These are phyloP conservation scores for Pterocles burchelli DNA, from an alignment of 2,113 vertebrate species.

Conservation along the genomic window DNA sequence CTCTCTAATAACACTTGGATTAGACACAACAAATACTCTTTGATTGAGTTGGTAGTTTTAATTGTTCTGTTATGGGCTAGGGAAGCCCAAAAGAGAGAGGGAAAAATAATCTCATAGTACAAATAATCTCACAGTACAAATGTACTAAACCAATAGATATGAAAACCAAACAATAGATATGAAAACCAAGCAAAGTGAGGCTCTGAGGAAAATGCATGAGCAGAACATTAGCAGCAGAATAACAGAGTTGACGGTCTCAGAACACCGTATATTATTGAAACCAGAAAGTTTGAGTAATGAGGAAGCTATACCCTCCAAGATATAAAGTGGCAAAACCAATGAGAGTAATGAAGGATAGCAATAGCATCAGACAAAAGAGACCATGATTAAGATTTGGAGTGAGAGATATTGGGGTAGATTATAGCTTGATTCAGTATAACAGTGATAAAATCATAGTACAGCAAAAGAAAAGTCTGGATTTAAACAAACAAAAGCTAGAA, in stretches of 20 bases:
- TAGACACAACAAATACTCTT: background rate
- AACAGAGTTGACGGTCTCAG: background rate
- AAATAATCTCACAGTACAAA: background rate
- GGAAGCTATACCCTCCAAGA: background rate
- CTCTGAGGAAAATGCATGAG: background rate
- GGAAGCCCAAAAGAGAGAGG: background rate
- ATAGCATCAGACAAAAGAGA: background rate
- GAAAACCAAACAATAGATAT: background rate
- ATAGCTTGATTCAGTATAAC: background rate
- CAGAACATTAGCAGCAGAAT: background rate
- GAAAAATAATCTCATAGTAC: background rate
- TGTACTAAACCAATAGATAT: background rate
- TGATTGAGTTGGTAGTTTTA: background rate
- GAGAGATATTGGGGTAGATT: background rate
- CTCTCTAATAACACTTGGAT: background rate
- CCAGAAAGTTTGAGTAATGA: background rate
- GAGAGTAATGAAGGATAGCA: background rate
- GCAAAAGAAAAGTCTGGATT: background rate
- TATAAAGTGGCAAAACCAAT: background rate
- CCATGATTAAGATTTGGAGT: background rate
- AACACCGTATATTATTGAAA: background rate
- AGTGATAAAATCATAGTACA: background rate
- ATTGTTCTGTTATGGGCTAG: background rate
- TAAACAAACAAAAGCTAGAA: background rate
- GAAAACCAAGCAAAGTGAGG: background rate